Evolutionary conservation across 2,113 vertebrate genomes (phyloP).

Genomic region (Forbesichthys agassizii): DNA sequence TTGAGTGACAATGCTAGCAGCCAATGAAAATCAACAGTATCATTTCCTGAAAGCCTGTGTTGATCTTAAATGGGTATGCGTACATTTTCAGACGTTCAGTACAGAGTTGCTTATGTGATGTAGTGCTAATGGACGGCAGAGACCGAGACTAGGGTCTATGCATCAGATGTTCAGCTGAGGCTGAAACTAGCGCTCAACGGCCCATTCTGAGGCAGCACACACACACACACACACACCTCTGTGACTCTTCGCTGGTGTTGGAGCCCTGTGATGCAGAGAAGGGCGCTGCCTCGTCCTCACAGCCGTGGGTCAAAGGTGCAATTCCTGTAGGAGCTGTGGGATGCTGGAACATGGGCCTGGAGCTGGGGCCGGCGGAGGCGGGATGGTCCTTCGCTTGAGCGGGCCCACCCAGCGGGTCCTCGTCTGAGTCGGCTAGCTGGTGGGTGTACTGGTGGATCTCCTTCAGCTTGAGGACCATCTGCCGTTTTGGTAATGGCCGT

Average conservation of each 20-base stretch:
- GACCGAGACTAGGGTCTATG: too few relatives aligned
- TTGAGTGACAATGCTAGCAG: too few relatives aligned
- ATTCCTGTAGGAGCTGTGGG: conserved; percentile 37
- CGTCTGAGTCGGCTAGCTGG: conserved; percentile 78
- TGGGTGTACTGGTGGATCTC: conserved; percentile 97
- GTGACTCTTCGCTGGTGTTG: conserved; percentile 77
- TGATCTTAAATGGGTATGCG: too few relatives aligned
- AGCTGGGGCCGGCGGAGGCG: not conserved
- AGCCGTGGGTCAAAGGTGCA: conserved; percentile 16
- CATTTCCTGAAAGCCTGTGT: too few relatives aligned
- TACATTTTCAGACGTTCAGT: too few relatives aligned
- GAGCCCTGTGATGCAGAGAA: conserved; percentile 82
- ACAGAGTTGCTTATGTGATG: too few relatives aligned
- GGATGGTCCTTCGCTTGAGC: conserved; percentile 5
- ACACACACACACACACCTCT: conserved; percentile 55
- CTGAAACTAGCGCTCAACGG: too few relatives aligned
- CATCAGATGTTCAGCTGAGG: too few relatives aligned
- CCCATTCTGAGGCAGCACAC: not conserved
- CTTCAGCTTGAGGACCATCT: conserved; percentile 96
- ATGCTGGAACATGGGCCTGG: conserved; percentile 55
- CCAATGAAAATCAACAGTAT: too few relatives aligned
- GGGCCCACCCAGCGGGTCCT: conserved; percentile 30
- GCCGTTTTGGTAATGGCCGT: conserved; percentile 87
- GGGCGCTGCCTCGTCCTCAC: conserved; percentile 33
- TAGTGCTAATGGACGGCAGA: too few relatives aligned